phyloP scores from a whole-genome alignment of 2,888 invertebrate species.

The Sepioteuthis lessoniana region DNA sequence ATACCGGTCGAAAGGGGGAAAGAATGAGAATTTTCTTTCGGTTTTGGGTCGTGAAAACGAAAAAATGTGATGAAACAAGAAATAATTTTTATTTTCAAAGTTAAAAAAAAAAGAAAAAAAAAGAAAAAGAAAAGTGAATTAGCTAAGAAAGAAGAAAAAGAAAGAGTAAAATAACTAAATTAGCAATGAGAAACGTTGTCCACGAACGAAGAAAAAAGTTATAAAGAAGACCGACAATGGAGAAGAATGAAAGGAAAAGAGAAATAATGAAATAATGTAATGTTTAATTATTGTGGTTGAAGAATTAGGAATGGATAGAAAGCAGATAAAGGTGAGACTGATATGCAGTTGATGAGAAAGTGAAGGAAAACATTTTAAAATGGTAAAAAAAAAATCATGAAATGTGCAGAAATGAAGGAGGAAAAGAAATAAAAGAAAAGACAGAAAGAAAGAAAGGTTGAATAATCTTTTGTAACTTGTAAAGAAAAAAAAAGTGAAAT shows the following conservation, averaged over 20 bases:
- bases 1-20: not conserved
- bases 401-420: not conserved
- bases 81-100: not conserved
- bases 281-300: no score
- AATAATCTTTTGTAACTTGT: no score
- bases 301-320: not conserved
- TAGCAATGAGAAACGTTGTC: not conserved
- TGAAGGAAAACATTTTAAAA: no score
- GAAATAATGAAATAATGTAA: no score
- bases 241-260: not conserved
- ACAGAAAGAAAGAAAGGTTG: no score
- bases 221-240: not conserved
- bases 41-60: no score
- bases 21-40: not conserved
- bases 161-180: not conserved
- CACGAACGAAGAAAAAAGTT: not conserved
- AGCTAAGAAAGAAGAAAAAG: not conserved
- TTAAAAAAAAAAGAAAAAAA: not conserved
- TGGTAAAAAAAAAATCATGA: not conserved
- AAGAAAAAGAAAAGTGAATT: not conserved
- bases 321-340: not conserved
- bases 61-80: no score
- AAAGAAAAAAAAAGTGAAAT: no score
- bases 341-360: not conserved
- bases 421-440: not conserved